A percentile compares a stretch with the other conserved stretches of the same genome.
Conservation (phyloP, 2,888 invertebrate species). For the Drosophila barbarae region DNA sequence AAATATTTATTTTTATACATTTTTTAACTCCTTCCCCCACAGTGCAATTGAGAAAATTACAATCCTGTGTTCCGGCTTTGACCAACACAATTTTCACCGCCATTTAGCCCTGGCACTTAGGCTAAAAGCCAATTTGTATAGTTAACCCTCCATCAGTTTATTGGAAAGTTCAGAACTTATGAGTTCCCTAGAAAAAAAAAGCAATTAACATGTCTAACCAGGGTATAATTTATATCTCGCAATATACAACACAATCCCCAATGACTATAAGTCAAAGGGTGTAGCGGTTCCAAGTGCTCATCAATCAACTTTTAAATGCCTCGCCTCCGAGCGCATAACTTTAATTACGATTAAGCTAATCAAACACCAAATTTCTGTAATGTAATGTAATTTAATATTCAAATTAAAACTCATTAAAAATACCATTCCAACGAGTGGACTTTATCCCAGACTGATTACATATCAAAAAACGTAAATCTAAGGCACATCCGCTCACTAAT, state of each 20-base stretch:
- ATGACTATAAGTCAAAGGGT: slow-evolving; percentile 3
- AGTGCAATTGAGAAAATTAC: slow-evolving; percentile 36
- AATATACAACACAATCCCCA: neutral
- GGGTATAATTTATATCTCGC: slow-evolving; percentile 18
- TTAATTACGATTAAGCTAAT: slow-evolving; percentile 15
- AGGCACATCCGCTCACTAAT: slow-evolving; percentile 59
- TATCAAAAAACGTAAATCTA: slow-evolving; percentile 35
- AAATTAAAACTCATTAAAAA: slow-evolving; percentile 45
- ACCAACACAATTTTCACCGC: slow-evolving; percentile 16
- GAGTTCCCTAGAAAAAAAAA: slow-evolving; percentile 11
- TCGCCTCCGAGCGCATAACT: neutral
- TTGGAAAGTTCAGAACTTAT: slow-evolving; percentile 16
- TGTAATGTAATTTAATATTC: slow-evolving; percentile 40
- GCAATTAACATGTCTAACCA: slow-evolving; percentile 47
- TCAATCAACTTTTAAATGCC: slow-evolving; percentile 25
- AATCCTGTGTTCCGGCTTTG: slow-evolving; percentile 21
- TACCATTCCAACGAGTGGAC: slow-evolving; percentile 28
- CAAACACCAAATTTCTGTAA: slow-evolving; percentile 2
- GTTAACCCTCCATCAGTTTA: slow-evolving; percentile 15
- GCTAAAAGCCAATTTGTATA: slow-evolving; percentile 25
- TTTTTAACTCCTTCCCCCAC: neutral
- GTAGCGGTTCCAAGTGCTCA: slow-evolving; percentile 29
- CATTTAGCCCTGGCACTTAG: slow-evolving; percentile 21
- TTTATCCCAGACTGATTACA: slow-evolving; percentile 9
- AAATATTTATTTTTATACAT: neutral